Evolutionary conservation across 2,888 invertebrate genomes (phyloP), one percentile per base, ranked within the genome.

Genomic region (Pollenia griseotomentosa): DNA sequence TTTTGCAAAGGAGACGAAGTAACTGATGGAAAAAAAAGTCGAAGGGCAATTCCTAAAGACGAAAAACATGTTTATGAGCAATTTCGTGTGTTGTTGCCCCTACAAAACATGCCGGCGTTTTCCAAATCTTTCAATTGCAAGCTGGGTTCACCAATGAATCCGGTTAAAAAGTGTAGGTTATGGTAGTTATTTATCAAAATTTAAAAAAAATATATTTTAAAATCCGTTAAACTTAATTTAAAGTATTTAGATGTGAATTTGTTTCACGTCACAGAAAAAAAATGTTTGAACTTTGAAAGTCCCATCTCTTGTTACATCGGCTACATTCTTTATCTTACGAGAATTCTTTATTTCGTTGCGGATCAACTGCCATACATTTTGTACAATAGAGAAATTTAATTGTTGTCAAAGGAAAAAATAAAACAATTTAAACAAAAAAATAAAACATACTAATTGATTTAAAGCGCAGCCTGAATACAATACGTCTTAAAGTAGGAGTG

Each of bases 401-500:
- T 51, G 51, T 42, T 70, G 19, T 48, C 46, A 51, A 63, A 5
- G 53, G 12, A 3, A 7, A 3, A 7, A 57, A 83, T 23, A 83
- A 80, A 61, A 73, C 46, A 68, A 23, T 57, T 55, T 11, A 63
- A 57, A 79, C 48, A 74, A 74, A 73, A 61, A 46, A 83, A 68
- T 65, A 82, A 33, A 33, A 33, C 4, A 65, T 73, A 44, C 89
- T 92, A 91, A 92, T 91, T 91, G 91, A 91, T 92, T 91, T 90
- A 89, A 90, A 89, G 90, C 90, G 90, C 90, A 90, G 90, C 89
- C 89, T 78, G 40, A 66, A 65, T 82, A 55, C 71, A 83, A 82
- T 65, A 88, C 61, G 65, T 42, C 19, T 61, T 81, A 14, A 16
- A 66, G 84, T 88, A 89, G 91, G 91, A 89, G 92, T 83, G 75